Percentiles rank a stretch among this genome's conserved stretches.
phyloP scores from a whole-genome alignment of 2,888 invertebrate species.

The Tiphia femorata region DNA sequence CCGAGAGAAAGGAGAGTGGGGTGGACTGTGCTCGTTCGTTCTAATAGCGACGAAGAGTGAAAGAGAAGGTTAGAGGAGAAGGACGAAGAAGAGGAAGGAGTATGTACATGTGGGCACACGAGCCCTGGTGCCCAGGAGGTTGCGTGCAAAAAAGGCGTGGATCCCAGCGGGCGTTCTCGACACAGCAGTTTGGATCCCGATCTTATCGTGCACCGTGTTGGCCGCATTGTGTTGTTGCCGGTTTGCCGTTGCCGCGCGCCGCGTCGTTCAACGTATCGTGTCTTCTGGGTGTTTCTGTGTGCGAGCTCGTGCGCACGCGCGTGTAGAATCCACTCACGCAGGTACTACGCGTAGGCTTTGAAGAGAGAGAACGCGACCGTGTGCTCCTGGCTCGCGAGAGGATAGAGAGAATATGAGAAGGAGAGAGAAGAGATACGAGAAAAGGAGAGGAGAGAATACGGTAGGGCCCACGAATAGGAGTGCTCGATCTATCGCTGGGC shows the following conservation, averaged over 20 bases:
- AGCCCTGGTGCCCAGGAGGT: constrained; percentile 42
- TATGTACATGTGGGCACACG: constrained; percentile 36
- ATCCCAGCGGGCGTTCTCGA: constrained; percentile 61
- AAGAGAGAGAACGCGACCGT: constrained; percentile 8
- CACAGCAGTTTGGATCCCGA: constrained; percentile 57
- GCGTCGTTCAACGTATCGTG: not conserved
- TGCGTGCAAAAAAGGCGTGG: constrained; percentile 60
- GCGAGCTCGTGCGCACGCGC: constrained; percentile 2
- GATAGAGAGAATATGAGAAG: constrained; percentile 1
- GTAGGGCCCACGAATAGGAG: constrained; percentile 45
- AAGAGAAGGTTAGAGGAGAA: not conserved
- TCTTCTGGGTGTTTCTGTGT: constrained; percentile 14
- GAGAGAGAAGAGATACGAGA: not conserved
- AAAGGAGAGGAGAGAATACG: constrained; percentile 19
- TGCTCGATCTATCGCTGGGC: constrained; percentile 46
- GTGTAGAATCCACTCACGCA: not conserved
- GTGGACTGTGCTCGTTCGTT: constrained; percentile 28
- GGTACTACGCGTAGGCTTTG: not conserved
- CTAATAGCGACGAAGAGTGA: constrained; percentile 44
- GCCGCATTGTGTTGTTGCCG: constrained; percentile 58
- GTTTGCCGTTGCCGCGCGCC: constrained; percentile 37
- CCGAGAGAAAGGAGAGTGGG: not conserved
- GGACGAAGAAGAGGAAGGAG: not conserved
- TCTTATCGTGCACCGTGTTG: constrained; percentile 60
- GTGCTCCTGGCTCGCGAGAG: no score